Evolutionary conservation across 92 coral and sea anemone species (phyloP).

Genomic region (Porites cylindrica): DNA sequence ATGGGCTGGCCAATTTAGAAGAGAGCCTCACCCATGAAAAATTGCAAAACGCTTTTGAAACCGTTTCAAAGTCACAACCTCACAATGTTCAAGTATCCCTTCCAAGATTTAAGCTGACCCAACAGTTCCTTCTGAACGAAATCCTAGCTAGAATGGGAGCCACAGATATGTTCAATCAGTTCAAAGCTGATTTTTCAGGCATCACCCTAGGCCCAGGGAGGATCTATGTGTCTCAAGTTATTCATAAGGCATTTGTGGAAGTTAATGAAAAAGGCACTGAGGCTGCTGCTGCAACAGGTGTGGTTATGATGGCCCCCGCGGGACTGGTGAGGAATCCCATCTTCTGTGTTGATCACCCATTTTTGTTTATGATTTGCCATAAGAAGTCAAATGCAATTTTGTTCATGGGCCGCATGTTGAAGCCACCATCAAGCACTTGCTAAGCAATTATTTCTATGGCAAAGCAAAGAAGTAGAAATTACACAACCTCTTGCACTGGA

Average conservation of each 20-base stretch:
- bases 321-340: slow-evolving; percentile 25
- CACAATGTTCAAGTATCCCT: slow-evolving; percentile 63
- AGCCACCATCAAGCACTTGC: slow-evolving; percentile 42
- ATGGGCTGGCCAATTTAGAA: slow-evolving; percentile 76
- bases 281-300: slow-evolving; percentile 88
- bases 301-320: slow-evolving; percentile 32
- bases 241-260: slow-evolving; percentile 90
- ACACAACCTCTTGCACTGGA: slow-evolving; percentile 12
- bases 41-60: slow-evolving; percentile 37
- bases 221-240: slow-evolving; percentile 69
- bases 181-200: slow-evolving; percentile 76
- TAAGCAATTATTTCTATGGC: no score
- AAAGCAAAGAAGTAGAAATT: no score
- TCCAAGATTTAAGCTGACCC: slow-evolving; percentile 79
- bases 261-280: slow-evolving; percentile 91
- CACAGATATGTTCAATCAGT: slow-evolving; percentile 64
- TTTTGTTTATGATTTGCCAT: slow-evolving; percentile 72
- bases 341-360: slow-evolving; percentile 88
- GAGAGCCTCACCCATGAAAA: slow-evolving; percentile 46
- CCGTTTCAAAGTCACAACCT: slow-evolving; percentile 32
- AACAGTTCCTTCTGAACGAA: slow-evolving; percentile 65
- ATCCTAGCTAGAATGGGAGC: slow-evolving; percentile 62
- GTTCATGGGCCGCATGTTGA: slow-evolving; percentile 73
- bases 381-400: slow-evolving; percentile 64
- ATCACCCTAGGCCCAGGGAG: slow-evolving; percentile 51